Evolutionary conservation across 23 tunicate species (phyloP).

Genomic region (Pegea sp.): DNA sequence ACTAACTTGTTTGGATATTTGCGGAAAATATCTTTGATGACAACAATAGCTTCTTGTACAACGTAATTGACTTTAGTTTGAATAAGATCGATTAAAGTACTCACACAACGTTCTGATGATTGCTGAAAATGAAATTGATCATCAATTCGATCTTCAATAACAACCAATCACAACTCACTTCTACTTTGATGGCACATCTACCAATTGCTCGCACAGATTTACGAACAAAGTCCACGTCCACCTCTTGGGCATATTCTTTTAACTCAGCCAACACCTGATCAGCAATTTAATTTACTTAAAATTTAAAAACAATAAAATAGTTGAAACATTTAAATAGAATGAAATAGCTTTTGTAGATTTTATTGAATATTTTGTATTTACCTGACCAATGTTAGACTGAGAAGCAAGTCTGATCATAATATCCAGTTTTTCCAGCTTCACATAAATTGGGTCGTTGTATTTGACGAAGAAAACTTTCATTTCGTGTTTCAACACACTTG

Average conservation of each 20-base stretch:
- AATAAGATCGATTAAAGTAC: slow-evolving; percentile 85
- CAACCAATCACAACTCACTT: slow-evolving; percentile 5
- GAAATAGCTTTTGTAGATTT: neutral
- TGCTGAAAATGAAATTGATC: slow-evolving; percentile 9
- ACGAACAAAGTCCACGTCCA: slow-evolving; percentile 94
- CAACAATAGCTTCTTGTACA: slow-evolving; percentile 99
- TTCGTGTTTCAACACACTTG: slow-evolving; percentile 51
- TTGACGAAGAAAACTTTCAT: slow-evolving; percentile 93
- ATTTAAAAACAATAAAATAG: neutral
- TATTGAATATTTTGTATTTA: neutral
- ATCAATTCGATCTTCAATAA: neutral
- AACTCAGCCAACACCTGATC: slow-evolving; percentile 80
- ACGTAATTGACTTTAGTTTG: slow-evolving; percentile 97
- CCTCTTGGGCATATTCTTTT: slow-evolving; percentile 96
- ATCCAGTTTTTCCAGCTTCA: slow-evolving; percentile 91
- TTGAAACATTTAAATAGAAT: neutral
- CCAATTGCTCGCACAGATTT: slow-evolving; percentile 98
- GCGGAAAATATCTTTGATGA: slow-evolving; percentile 92
- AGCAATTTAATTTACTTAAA: neutral
- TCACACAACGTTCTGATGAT: slow-evolving; percentile 88
- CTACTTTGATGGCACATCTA: slow-evolving; percentile 96
- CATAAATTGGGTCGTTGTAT: slow-evolving; percentile 98
- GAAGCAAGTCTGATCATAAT: slow-evolving; percentile 95
- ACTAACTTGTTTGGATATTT: slow-evolving; percentile 90
- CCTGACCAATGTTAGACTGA: slow-evolving; percentile 88